Evolutionary conservation across 2,113 vertebrate genomes (phyloP).

Genomic region (Typhlomys cinereus): DNA sequence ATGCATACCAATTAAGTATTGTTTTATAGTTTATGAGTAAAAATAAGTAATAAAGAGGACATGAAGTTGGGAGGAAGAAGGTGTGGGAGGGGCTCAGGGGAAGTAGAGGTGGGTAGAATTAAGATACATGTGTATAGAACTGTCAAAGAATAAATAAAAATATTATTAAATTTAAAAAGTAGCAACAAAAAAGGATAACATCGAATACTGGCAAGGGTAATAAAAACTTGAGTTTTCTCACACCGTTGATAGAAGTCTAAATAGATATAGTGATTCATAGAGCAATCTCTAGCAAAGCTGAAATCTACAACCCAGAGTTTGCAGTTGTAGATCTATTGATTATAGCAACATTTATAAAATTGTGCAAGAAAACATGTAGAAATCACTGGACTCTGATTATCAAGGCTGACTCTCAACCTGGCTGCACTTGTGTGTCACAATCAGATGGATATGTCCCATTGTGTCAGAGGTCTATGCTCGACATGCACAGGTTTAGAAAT

Average conservation of each 20-base stretch:
- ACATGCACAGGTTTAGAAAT: background rate
- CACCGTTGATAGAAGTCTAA: background rate
- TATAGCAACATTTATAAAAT: background rate
- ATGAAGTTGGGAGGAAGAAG: too few relatives aligned
- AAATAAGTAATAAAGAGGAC: too few relatives aligned
- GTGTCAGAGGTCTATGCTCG: background rate
- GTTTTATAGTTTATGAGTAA: conserved; percentile 1
- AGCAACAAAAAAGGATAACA: background rate
- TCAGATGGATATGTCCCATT: too few relatives aligned
- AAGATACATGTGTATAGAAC: too few relatives aligned
- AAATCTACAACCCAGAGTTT: background rate
- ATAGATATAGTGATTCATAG: background rate
- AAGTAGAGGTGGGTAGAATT: too few relatives aligned
- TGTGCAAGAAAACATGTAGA: background rate
- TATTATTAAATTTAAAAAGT: background rate
- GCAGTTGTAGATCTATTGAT: background rate
- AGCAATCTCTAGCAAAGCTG: background rate
- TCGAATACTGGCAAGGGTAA: background rate
- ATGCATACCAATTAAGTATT: background rate
- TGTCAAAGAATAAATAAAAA: too few relatives aligned
- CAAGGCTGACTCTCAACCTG: too few relatives aligned
- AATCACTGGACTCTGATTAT: background rate
- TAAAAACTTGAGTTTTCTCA: background rate
- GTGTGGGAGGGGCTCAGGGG: too few relatives aligned
- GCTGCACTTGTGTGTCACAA: background rate